Base-by-base conservation (phyloP, 53 echinoderm and acorn worm genomes). In the Crossaster papposus region DNA sequence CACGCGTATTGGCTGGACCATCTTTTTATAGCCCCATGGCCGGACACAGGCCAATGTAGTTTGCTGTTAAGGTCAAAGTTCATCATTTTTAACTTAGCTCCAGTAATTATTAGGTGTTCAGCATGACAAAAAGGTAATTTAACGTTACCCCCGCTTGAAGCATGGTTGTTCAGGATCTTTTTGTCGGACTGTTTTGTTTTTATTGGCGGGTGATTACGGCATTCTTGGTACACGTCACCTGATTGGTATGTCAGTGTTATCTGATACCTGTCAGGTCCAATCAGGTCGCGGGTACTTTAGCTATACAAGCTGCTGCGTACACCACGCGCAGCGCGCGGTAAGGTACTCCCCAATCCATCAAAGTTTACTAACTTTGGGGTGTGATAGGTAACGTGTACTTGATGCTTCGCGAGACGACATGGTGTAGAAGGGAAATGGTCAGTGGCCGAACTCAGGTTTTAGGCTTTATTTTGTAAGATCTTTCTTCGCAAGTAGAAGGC, bases 211-310 rank as follows among this genome's bases (percentile, higher is more conserved):
- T 62, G 75, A 76, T 75, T 77, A 77, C 75, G 76, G 87, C 87
- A 87, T 87, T 87, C 64, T 77, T 58, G 28, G 54, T 75, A 77
- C 87, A 77, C 87, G 87, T 87, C 51, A 87, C 33, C 2, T 58
- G 37, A 87, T 87, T 77, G 87, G 87, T 77, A 87, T 87, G 87
- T 51, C 58, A 75, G 87, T 87, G 87, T 87, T 77, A 87, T 55
- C 87, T 20, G 87, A 87, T 75, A 87, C 87, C 76, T 87, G 87
- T 87, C 87, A 87, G 14, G 30, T 63, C 58, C 55, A 77, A 87
- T 87, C 87, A 87, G 28, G 15, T 54, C n/a, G 36, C 76, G 36
- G 55, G 58, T 51, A 87, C 55, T 72, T 54, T 26, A 77, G 87
- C 63, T 76, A 36, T 54, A 34, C 87, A 75, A 38, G 77, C 87